Conservation (phyloP, 2,797 vertebrate genomes). For the Brachyrhaphis roseni region DNA sequence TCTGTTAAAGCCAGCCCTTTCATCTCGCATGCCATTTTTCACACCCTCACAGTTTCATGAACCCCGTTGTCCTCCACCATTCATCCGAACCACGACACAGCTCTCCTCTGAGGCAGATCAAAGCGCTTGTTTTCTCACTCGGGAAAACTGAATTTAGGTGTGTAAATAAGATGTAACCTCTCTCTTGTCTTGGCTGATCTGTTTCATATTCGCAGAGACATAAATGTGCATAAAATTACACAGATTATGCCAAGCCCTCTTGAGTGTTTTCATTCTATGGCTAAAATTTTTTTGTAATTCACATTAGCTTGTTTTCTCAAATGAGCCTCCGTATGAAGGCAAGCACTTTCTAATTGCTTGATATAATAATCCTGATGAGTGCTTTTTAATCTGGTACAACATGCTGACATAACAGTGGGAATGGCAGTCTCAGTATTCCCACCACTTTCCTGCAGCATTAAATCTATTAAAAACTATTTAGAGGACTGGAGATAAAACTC, state of each 20-base stretch:
- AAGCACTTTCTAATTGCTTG: conserved; percentile 10
- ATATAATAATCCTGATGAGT: conserved; percentile 1
- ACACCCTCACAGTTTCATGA: conserved; percentile 32
- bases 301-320: not conserved
- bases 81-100: conserved; percentile 40
- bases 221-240: conserved; percentile 50
- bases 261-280: conserved; percentile 4
- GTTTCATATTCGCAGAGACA: conserved; percentile 10
- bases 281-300: not conserved
- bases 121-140: conserved; percentile 49
- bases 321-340: conserved; percentile 5
- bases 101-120: conserved; percentile 54
- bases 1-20: conserved; percentile 36
- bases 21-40: conserved; percentile 51
- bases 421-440: not conserved
- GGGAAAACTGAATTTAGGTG: conserved; percentile 39
- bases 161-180: conserved; percentile 58
- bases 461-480: not conserved
- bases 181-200: conserved; percentile 14
- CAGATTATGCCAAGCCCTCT: conserved; percentile 12
- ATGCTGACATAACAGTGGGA: not conserved
- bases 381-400: conserved; percentile 15
- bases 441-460: conserved; percentile 5
- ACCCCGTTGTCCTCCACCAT: conserved; percentile 49
- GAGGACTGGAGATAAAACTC: not conserved